Evolutionary conservation across 2,888 invertebrate species (phyloP).

Genomic region (Synanthedon tipuliformis): DNA sequence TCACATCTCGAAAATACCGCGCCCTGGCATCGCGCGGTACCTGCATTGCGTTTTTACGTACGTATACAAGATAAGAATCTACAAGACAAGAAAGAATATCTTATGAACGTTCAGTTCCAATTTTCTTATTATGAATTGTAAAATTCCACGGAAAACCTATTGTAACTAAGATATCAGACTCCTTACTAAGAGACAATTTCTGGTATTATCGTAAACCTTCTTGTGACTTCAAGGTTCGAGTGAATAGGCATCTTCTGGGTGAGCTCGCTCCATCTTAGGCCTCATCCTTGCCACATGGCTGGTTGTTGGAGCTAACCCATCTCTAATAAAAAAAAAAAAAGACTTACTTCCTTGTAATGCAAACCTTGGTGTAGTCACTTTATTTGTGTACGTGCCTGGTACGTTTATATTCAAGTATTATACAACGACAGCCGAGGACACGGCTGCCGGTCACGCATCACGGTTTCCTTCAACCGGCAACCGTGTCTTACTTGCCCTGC

Average conservation of each 20-base stretch:
- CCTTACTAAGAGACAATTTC: no score
- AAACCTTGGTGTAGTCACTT: neutral
- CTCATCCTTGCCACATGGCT: no score
- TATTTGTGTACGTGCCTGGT: neutral
- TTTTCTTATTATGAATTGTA: no score
- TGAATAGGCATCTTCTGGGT: no score
- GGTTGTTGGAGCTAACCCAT: no score
- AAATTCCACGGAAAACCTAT: no score
- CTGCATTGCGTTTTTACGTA: neutral
- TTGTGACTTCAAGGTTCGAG: no score
- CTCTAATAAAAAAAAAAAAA: no score
- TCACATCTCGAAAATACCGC: neutral
- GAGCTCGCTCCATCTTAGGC: no score
- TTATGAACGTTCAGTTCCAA: no score
- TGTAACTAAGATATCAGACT: no score
- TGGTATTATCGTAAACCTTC: neutral
- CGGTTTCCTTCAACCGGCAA: conserved; percentile 36
- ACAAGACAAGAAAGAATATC: neutral
- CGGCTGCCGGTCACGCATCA: conserved; percentile 40
- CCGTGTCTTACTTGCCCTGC: conserved; percentile 37
- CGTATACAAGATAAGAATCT: neutral
- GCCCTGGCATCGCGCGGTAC: neutral
- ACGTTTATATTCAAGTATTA: neutral
- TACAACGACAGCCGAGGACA: conserved; percentile 18
- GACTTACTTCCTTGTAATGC: neutral